A percentile compares a stretch with the other conserved stretches of the same genome.
Conservation (phyloP, 2,113 vertebrate genomes). For the Pygoscelis adeliae region DNA sequence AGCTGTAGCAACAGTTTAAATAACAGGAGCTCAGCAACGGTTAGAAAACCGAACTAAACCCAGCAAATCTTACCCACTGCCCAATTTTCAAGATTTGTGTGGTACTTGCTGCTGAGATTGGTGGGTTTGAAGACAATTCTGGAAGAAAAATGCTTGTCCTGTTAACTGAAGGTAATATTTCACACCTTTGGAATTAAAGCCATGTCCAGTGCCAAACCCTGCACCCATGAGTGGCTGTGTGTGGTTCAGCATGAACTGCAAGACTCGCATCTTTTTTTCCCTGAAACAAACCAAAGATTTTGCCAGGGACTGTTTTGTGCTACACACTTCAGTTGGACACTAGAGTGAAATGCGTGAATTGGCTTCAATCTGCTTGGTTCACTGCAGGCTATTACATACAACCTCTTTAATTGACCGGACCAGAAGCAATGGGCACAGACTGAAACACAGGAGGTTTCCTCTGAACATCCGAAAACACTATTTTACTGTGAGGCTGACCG, state of each 20-base stretch:
- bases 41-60: not conserved
- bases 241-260: not conserved
- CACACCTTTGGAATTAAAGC: not conserved
- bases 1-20: not conserved
- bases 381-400: not conserved
- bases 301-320: not conserved
- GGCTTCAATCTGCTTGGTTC: not conserved
- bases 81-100: not conserved
- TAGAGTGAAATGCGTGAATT: not conserved
- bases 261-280: not conserved
- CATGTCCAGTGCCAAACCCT: not conserved
- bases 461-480: not conserved
- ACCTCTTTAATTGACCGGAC: not conserved
- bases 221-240: not conserved
- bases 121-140: not conserved
- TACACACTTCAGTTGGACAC: not conserved
- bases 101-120: too few relatives aligned
- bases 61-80: not conserved
- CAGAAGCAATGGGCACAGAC: not conserved
- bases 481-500: not conserved
- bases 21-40: not conserved
- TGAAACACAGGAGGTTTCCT: not conserved
- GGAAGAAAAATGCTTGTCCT: not conserved
- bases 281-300: not conserved
- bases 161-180: not conserved